Evolutionary conservation across 1,140 invertebrate genomes (phyloP).

Genomic region (Musca vetustissima): DNA sequence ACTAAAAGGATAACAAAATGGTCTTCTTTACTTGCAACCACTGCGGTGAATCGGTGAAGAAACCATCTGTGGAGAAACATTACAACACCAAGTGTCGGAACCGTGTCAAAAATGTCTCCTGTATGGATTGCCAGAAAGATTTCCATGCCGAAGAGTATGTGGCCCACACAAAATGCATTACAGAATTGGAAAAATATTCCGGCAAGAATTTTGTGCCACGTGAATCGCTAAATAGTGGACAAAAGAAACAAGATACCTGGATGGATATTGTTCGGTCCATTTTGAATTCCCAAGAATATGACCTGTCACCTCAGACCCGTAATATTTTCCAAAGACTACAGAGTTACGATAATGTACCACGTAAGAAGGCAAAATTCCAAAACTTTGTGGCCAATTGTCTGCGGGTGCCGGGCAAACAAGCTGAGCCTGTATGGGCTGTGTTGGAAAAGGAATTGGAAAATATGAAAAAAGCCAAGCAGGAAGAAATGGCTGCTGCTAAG

Average conservation of each 20-base stretch:
- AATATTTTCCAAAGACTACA: slow-evolving; percentile 71
- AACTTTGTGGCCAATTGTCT: slow-evolving; percentile 72
- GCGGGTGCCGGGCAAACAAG: slow-evolving; percentile 59
- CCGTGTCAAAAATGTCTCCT: slow-evolving; percentile 66
- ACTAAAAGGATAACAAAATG: slow-evolving; percentile 61
- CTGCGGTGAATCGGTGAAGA: slow-evolving; percentile 87
- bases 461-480: slow-evolving; percentile 55
- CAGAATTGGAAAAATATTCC: slow-evolving; percentile 87
- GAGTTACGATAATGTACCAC: slow-evolving; percentile 84
- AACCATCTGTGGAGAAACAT: slow-evolving; percentile 89
- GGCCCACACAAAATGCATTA: slow-evolving; percentile 86
- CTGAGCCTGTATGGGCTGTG: slow-evolving; percentile 69
- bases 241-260: slow-evolving; percentile 88
- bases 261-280: slow-evolving; percentile 78
- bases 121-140: slow-evolving; percentile 90
- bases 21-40: slow-evolving; percentile 90
- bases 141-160: slow-evolving; percentile 78
- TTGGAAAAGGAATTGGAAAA: slow-evolving; percentile 68
- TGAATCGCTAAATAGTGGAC: slow-evolving; percentile 77
- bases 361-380: slow-evolving; percentile 87
- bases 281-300: slow-evolving; percentile 62
- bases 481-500: slow-evolving; percentile 27
- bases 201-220: slow-evolving; percentile 79
- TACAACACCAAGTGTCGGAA: slow-evolving; percentile 71
- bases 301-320: slow-evolving; percentile 61